Base-by-base conservation (phyloP, 1,140 invertebrate species). In the Andricus grossulariae region DNA sequence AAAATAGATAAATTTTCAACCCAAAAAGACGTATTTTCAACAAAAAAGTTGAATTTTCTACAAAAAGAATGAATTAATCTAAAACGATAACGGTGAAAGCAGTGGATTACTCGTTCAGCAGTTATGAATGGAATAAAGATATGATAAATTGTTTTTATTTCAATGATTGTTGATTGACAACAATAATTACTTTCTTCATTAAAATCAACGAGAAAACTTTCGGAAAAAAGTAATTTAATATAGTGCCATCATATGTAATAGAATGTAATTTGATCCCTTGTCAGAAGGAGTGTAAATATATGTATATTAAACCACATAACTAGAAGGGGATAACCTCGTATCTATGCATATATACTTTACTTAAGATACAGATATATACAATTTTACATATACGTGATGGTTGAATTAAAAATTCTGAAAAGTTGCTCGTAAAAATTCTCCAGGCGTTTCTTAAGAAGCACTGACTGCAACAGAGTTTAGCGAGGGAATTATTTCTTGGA, bases 311-410 rank as follows among this genome's bases (percentile, higher is more conserved):
- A 45, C 21, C 60, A 39, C 13, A 15, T 15, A 32, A 32, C 5
- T 66, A 66, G 60, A 39, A 39, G 21, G 57, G 57, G 57, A 66
- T 66, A 25, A 66, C 57, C 57, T 66, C 57, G 57, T 21, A 21
- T 66, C 57, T 60, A 60, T 60, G 5, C 18, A 57, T 57, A 18
- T 4, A 57, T 57, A 25, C 21, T 8, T 12, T 60, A 60, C 13
- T 32, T 21, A 39, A 13, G 32, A 39, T 5, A 57, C 21, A 57
- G 5, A 19, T 39, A 66, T 66, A 15, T 13, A 12, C 5, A 32
- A 1, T 16, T 66, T 15, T 32, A 13, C 8, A 60, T 54, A 54
- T 54, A 15, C 11, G 21, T 21, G 55, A 32, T 15, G 0, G 21
- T 32, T 21, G 39, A 32, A 32, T 66, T 13, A 66, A 25, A 57